A percentile compares a stretch with the other conserved stretches of the same genome.
These are phyloP conservation scores for Ptychadena robeensis DNA, from an alignment of 2,797 vertebrate species.

Conservation along the genomic window DNA sequence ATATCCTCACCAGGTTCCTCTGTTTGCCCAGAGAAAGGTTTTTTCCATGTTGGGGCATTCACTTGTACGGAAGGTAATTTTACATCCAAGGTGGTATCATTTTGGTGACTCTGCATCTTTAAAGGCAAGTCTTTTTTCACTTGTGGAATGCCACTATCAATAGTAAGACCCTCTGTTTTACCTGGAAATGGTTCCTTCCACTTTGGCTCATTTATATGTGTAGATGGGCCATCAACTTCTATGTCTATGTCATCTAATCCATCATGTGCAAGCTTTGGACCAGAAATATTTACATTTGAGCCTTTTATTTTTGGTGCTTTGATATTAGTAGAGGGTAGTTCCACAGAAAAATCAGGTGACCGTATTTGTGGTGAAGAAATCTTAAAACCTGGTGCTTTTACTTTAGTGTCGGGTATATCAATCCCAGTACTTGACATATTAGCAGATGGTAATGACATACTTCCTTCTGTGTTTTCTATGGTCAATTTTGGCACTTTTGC, in stretches of 20 bases:
- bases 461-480: constrained; percentile 33
- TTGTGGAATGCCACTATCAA: constrained; percentile 44
- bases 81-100: constrained; percentile 18
- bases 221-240: constrained; percentile 30
- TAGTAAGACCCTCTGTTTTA: constrained; percentile 33
- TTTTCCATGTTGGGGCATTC: constrained; percentile 52
- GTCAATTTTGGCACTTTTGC: constrained; percentile 41
- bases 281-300: constrained; percentile 23
- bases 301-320: constrained; percentile 32
- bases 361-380: constrained; percentile 24
- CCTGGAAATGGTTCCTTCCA: constrained; percentile 56
- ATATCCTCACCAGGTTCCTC: constrained; percentile 43
- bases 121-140: constrained; percentile 5
- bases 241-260: constrained; percentile 45
- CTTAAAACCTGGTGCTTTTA: constrained; percentile 21
- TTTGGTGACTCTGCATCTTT: constrained; percentile 14
- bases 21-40: constrained; percentile 52
- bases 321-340: constrained; percentile 33
- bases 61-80: constrained; percentile 11
- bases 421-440: constrained; percentile 21
- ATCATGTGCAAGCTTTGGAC: constrained; percentile 30
- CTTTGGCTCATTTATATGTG: constrained; percentile 39
- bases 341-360: constrained; percentile 1
- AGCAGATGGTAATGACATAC: constrained; percentile 16
- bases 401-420: constrained; percentile 35